Conservation (phyloP, 2,113 vertebrate genomes). For the Heterochromis multidens region DNA sequence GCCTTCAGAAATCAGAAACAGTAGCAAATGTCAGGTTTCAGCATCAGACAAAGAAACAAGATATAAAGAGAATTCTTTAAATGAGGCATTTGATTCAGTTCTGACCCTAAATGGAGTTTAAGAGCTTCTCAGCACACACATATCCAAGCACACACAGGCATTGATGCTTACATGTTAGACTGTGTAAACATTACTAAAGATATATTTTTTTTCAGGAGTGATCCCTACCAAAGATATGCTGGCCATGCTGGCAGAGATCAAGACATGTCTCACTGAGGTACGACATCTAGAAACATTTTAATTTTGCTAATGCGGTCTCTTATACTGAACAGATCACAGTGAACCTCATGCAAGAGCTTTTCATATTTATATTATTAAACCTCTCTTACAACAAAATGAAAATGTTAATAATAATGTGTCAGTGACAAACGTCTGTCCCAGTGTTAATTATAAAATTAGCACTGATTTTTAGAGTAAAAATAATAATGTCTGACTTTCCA, state of each 20-base stretch:
- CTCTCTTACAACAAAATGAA: background rate
- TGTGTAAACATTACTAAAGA: background rate
- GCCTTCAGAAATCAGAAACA: background rate
- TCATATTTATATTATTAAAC: too few species aligned
- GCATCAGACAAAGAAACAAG: background rate
- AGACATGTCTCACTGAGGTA: constrained; percentile 85
- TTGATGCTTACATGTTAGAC: background rate
- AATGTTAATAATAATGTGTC: background rate
- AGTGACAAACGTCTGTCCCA: too few species aligned
- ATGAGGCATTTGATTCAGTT: background rate
- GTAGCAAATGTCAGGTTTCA: background rate
- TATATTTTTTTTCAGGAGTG: constrained; percentile 74
- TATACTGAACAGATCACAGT: background rate
- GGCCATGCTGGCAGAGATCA: constrained; percentile 84
- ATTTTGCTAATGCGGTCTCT: background rate
- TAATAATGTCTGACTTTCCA: too few species aligned
- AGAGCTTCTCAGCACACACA: background rate
- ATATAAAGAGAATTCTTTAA: background rate
- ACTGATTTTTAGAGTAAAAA: background rate
- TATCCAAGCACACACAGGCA: background rate
- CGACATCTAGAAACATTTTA: background rate
- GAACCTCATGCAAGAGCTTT: background rate
- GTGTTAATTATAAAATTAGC: too few species aligned
- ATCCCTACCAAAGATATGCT: constrained; percentile 90
- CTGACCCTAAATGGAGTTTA: background rate